Evolutionary conservation across 2,888 invertebrate species (phyloP), one percentile per base, ranked within the genome.

Genomic region (Lasioglossum figueresi): DNA sequence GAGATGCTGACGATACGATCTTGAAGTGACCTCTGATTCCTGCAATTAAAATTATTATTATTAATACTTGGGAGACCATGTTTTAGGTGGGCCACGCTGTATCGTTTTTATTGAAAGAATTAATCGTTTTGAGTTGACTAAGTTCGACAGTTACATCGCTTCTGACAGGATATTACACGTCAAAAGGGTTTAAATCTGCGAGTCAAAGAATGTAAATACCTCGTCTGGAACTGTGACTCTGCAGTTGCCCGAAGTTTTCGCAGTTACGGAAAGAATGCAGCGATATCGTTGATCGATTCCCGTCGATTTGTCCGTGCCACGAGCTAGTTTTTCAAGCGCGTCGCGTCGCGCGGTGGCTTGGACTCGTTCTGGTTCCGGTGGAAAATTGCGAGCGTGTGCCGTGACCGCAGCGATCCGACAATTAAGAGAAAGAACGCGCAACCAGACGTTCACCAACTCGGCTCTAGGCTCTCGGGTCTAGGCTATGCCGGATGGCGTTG

Each of bases 351-450:
- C 52, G 23, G 23, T 23, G 10, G 52, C 2, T 3, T 19, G 19
- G 4, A 10, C 10, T 52, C 52, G 52, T 31, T 63, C 63, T 14
- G 31, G 31, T 63, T 63, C 63, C 63, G 63, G 63, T 63, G 27
- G 63, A 63, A 16, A 63, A 63, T 63, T 63, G 31, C 27, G 31
- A 31, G 27, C 31, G 59, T 63, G 59, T 31, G 63, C 31, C 63
- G 63, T 63, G 63, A 63, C 63, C 66, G 66, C 66, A 34, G 66
- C 34, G 34, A 34, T 85, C 45, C 72, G 75, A 86, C 80, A 88
- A 90, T 90, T 81, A 79, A 83, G 73, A 40, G 78, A 84, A 90
- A 81, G 85, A 76, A 79, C 59, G 48, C 23, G 70, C 73, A 74
- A 79, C n/a, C 83, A 78, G 77, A 85, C 85, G 84, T 83, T 85